Base-by-base conservation (phyloP, 2,797 vertebrate genomes). In the Menidia menidia region DNA sequence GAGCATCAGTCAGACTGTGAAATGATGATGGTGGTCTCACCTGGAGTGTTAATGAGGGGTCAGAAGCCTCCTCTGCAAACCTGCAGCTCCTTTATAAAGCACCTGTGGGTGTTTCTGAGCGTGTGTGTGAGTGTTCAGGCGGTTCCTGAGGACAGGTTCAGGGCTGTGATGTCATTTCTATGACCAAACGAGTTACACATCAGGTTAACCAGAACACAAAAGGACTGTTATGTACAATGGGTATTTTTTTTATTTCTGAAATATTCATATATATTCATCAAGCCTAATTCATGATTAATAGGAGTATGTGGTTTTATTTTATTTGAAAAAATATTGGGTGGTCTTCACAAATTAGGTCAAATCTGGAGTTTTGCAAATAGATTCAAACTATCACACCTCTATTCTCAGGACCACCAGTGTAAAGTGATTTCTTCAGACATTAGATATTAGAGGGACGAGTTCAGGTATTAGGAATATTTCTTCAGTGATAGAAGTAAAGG, bases 41-140 rank as follows among this genome's bases (percentile, higher is more conserved):
- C 67, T 65, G 63, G 8, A 42, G 56, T 58, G 33, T 43, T 32
- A 67, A 73, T 39, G 64, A 53, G 60, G 33, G 4, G 6, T 2
- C 48, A 45, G 55, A 58, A 39, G 52, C 52, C n/a, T 61, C 48
- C 31, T 54, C 1, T 4, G 13, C 25, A 65, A 33, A 25, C 35
- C 50, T 13, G 41, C 30, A 0, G 0, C 72, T 64, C 30, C 4
- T 61, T 56, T 79, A 75, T 74, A 32, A 50, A 18, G 1, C 35
- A 32, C 14, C 25, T 39, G 10, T 3, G 7, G 1, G 13, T 16
- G 50, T 0, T 3, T 35, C 30, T n/a, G 39, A 47, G 30, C 56
- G 62, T 45, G 5, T 66, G 12, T 45, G 42, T 51, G 1, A 16
- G 64, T 15, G 45, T 42, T 80, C 59, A 56, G 30, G 72, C 45